Evolutionary conservation across 2,888 invertebrate genomes (phyloP), one percentile per base, ranked within the genome.

Genomic region (Drosophila yooni): DNA sequence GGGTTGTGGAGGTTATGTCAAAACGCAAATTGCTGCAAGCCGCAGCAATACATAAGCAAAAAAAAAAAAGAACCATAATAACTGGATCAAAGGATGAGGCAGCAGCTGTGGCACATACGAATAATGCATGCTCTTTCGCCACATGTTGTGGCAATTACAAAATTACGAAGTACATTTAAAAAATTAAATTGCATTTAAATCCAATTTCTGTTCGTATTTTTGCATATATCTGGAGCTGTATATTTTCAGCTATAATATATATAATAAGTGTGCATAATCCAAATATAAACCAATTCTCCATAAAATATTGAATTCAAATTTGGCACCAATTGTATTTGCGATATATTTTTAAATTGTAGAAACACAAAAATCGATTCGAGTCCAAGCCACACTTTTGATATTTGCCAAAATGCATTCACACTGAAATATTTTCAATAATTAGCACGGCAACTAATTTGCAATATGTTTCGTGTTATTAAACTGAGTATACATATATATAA

Each of bases 11-110:
- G 68, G 46, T 46, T 46, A 78, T 86, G 88, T 83, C 81, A 80
- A 80, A 86, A 80, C 74, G 68, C 78, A 87, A 88, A 76, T 78
- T 83, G 83, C 83, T 60, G 74, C 66, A 81, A 74, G 62, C 81
- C 85, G 57, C 70, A 78, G 50, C 50, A 74, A 31, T 60, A 56
- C 64, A 74, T 63, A 71, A 40, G 21, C 36, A 59, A 70, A 59
- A 50, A 60, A 52, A 59, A 70, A 61, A 57, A 58, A 8, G 15
- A 25, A 25, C 15, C 68, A 33, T 68, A 10, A 51, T 38, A 57
- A 48, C 38, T 50, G 51, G 48, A 54, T 59, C 50, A 72, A 46
- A 33, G 62, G 18, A 34, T 53, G n/a, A 25, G 21, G 18, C 46
- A 31, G 68, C 25, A 15, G 15, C 46, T 52, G 53, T 36, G 40